Percentiles rank a stretch among this genome's conserved stretches.
These are phyloP conservation scores for Rhynchopsitta pachyrhyncha DNA, from an alignment of 2,113 vertebrate species.

Conservation along the genomic window DNA sequence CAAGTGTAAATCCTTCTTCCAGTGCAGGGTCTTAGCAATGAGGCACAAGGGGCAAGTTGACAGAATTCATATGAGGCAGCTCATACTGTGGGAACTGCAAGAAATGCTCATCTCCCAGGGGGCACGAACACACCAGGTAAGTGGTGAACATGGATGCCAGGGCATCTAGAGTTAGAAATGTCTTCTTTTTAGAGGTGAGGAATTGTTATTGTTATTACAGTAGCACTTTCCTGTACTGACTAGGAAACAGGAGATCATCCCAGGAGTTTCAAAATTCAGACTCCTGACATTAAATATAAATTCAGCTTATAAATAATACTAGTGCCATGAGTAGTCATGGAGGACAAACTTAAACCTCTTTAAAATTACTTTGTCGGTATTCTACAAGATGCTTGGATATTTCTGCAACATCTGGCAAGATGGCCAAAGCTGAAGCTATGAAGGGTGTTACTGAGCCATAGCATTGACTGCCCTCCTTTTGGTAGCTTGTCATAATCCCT, in stretches of 20 bases:
- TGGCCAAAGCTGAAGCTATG: neutral
- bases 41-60: neutral
- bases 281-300: neutral
- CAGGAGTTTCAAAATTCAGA: neutral
- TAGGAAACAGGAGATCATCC: neutral
- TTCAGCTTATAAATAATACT: neutral
- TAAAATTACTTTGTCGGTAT: neutral
- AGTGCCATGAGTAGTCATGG: neutral
- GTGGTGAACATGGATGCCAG: neutral
- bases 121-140: neutral
- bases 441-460: neutral
- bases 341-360: neutral
- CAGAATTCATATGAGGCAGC: neutral
- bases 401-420: neutral
- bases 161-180: neutral
- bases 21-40: neutral
- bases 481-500: neutral
- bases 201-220: neutral
- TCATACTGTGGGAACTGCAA: rapidly evolving
- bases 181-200: neutral
- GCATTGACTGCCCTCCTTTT: neutral
- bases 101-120: rapidly evolving
- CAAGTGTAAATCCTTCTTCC: neutral
- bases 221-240: neutral
- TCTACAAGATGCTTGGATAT: neutral